These are phyloP conservation scores for Sussaba pulchella DNA, from an alignment of 2,888 invertebrate species.

Conservation along the genomic window DNA sequence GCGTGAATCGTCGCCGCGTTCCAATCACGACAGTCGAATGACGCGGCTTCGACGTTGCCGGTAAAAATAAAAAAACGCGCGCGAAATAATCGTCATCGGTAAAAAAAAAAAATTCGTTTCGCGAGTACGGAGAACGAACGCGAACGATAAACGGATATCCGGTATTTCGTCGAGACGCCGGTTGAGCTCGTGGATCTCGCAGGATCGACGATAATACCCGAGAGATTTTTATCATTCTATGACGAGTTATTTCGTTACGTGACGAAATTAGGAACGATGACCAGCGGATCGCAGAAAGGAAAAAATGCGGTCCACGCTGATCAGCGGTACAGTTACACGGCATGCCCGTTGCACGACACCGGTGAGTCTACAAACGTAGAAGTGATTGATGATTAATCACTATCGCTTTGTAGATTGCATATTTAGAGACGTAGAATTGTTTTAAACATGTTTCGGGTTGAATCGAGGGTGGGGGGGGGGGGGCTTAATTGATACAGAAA, in stretches of 20 bases:
- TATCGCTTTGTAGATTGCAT: neutral
- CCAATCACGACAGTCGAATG: too few species aligned
- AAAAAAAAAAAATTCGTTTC: too few species aligned
- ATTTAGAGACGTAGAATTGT: neutral
- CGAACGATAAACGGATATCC: too few species aligned
- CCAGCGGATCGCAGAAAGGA: slow-evolving; percentile 77
- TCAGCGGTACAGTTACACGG: slow-evolving; percentile 80
- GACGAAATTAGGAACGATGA: slow-evolving; percentile 79
- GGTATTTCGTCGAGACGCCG: too few species aligned
- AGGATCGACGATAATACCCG: slow-evolving; percentile 77
- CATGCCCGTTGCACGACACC: slow-evolving; percentile 80
- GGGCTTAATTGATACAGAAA: too few species aligned
- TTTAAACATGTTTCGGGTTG: neutral
- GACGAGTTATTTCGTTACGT: slow-evolving; percentile 80
- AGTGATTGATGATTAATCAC: neutral
- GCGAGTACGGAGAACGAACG: neutral
- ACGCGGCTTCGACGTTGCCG: neutral
- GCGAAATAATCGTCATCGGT: too few species aligned
- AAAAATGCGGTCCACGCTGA: slow-evolving; percentile 76
- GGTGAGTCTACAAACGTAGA: slow-evolving; percentile 71
- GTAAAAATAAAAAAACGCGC: too few species aligned
- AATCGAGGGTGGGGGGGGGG: too few species aligned
- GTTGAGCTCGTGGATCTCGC: too few species aligned
- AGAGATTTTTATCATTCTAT: slow-evolving; percentile 78
- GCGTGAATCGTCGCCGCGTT: too few species aligned